Base-by-base conservation (phyloP, 2,888 invertebrate species). In the Diaphora mendica region DNA sequence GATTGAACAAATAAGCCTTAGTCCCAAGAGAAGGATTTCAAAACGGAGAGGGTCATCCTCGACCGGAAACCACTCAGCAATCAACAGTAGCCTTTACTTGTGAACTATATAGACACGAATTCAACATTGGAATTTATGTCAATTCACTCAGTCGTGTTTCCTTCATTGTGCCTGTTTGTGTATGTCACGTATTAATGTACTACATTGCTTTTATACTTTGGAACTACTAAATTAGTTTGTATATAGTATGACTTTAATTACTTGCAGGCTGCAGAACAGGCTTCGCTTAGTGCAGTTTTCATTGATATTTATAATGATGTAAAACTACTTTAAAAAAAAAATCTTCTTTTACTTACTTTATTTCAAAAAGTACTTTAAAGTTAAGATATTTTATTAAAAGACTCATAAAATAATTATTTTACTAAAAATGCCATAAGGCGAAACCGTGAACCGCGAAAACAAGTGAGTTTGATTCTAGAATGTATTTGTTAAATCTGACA, bases 41-140 rank as follows among this genome's bases (percentile, higher is more conserved):
- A 44, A 68, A 33, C 33, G 48, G 48, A 51, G 48, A 33, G 3
- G 7, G 20, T 68, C 33, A 33, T 68, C 33, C 30, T 51, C 48
- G 33, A 51, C 48, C 68, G 33, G 48, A 68, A 48, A 68, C 30
- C 48, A 68, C 68, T 48, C 44, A 48, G 48, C 48, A 68, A 68
- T 51, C 42, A 66, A 66, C 26, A 44, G 42, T 26, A 26, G 7
- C 26, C 42, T 39, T 23, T 26, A 66, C 9, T 66, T 4, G 42
- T 26, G 26, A 42, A 44, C 66, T 26, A 30, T 26, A 26, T 20
- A 30, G 26, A 26, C 42, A 30, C 55, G n/a, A 55, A 55, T 55
- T 11, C 11, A 13, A 55, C 55, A 55, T 55, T 26, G 55, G n/a
- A 55, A 55, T 55, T 55, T 11, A 55, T n/a, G 55, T 26, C n/a